A percentile compares a stretch with the other conserved stretches of the same genome.
Conservation (phyloP, 2,888 invertebrate genomes). For the Cremastinae sp. region DNA sequence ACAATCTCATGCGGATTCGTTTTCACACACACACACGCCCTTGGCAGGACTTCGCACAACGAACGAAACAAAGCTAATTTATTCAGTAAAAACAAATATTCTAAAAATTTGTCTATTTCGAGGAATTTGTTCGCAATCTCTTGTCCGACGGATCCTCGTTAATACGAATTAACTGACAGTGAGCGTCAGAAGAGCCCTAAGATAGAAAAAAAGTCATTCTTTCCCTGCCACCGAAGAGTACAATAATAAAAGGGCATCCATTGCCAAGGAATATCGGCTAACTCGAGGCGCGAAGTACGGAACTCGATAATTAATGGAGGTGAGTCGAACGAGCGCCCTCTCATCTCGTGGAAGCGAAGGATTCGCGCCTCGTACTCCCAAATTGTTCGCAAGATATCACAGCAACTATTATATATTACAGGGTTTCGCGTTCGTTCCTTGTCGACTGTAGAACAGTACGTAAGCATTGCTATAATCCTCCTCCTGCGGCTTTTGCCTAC, state of each 20-base stretch:
- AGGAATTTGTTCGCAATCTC: conserved; percentile 24
- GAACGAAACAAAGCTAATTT: conserved; percentile 7
- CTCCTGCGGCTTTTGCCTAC: conserved; percentile 82
- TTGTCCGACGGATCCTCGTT: background rate
- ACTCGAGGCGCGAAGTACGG: no score
- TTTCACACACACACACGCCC: background rate
- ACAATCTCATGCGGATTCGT: background rate
- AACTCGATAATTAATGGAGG: no score
- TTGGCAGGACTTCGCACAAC: background rate
- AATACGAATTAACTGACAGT: background rate
- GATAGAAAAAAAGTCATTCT: no score
- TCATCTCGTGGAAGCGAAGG: conserved; percentile 29
- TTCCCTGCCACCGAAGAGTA: no score
- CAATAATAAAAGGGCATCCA: no score
- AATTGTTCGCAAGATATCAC: conserved; percentile 8
- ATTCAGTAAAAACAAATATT: background rate
- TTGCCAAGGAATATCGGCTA: no score
- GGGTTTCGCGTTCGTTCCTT: conserved; percentile 80
- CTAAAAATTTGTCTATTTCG: background rate
- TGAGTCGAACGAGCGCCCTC: conserved; percentile 9
- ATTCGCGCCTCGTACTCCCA: background rate
- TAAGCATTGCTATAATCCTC: conserved; percentile 84
- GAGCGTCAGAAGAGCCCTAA: background rate
- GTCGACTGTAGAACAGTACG: conserved; percentile 84
- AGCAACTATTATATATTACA: conserved; percentile 75